phyloP scores from a whole-genome alignment of 2,888 invertebrate species.

The Drosophila peninsularis region DNA sequence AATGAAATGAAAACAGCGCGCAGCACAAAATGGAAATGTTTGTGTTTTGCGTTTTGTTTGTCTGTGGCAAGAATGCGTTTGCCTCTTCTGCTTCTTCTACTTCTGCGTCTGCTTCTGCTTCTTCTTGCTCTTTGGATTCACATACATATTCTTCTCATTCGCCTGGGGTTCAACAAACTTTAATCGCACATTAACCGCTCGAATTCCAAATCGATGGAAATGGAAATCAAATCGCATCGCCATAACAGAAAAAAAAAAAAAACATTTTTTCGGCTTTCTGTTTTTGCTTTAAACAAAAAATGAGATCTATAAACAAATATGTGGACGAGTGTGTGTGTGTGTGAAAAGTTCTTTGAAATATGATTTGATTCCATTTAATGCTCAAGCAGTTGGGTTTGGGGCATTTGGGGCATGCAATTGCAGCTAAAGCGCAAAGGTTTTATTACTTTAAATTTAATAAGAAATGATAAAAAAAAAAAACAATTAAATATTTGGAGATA shows the following conservation, averaged over 20 bases:
- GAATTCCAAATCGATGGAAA: conserved; percentile 59
- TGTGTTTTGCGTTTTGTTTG: conserved; percentile 60
- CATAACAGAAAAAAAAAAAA: too few species aligned
- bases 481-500: too few species aligned
- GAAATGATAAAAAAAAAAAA: too few species aligned
- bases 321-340: neutral
- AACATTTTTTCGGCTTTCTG: conserved; percentile 8
- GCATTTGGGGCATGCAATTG: neutral
- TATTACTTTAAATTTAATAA: too few species aligned
- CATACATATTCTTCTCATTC: conserved; percentile 21
- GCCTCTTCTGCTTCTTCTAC: conserved; percentile 4
- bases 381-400: neutral
- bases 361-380: conserved; percentile 5
- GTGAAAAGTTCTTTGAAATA: conserved; percentile 16
- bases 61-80: conserved; percentile 62
- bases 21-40: conserved; percentile 58
- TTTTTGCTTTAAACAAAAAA: conserved; percentile 20
- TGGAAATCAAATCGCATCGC: conserved; percentile 49
- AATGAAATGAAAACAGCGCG: conserved; percentile 31
- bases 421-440: neutral
- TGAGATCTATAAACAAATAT: conserved; percentile 32
- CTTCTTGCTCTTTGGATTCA: neutral
- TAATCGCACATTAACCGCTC: conserved; percentile 67
- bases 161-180: conserved; percentile 68
- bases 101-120: neutral